Percentiles rank a stretch among this genome's conserved stretches.
Evolutionary conservation across 2,113 vertebrate species (phyloP).

Genomic region (Hippopotamus amphibius): DNA sequence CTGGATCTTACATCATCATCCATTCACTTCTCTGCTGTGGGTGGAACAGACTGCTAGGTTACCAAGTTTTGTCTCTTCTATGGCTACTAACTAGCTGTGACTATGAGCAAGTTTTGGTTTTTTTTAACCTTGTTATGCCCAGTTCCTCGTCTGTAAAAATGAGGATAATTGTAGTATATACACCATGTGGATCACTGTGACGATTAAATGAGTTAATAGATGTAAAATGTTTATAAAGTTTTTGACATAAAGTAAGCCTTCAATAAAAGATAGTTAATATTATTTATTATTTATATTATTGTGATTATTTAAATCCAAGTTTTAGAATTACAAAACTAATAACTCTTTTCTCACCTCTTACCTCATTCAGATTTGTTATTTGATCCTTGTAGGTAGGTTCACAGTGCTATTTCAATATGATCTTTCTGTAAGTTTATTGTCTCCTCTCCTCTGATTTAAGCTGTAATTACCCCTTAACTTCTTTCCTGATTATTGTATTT

Average conservation of each 20-base stretch:
- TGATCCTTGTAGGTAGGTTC: not conserved
- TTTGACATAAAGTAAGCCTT: not conserved
- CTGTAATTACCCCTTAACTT: not conserved
- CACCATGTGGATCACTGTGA: not conserved
- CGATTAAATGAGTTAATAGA: not conserved
- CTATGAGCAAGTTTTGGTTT: not conserved
- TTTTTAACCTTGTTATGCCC: not conserved
- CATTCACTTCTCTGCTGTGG: not conserved
- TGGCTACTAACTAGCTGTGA: not conserved
- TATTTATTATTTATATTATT: slow-evolving; percentile 1
- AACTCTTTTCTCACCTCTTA: not conserved
- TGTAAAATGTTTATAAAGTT: not conserved
- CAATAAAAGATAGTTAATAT: not conserved
- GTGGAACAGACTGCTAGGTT: not conserved
- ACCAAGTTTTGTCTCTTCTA: not conserved
- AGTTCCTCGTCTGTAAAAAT: not conserved
- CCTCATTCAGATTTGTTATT: not conserved
- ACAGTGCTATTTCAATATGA: not conserved
- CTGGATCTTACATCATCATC: not conserved
- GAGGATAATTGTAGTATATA: not conserved
- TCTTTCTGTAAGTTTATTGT: not conserved
- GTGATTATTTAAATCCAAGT: slow-evolving; percentile 12
- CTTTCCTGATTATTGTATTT: not conserved
- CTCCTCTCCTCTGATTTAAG: not conserved
- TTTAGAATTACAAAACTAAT: not conserved